Conservation (phyloP, 2,113 vertebrate species). For the Electrona antarctica region DNA sequence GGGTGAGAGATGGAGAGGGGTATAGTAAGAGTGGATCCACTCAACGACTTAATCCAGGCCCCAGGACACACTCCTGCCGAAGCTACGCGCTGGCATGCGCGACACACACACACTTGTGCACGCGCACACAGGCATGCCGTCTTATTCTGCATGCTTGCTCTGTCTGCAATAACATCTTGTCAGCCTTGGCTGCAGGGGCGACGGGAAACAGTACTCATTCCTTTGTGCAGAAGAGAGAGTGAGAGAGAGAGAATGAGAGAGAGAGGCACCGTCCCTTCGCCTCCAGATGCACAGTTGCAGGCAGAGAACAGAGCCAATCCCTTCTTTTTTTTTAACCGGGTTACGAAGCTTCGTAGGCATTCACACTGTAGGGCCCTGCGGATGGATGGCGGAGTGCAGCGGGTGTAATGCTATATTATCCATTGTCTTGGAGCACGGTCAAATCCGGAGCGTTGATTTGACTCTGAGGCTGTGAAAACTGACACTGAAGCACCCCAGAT, state of each 20-base stretch:
- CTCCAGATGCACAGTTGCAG: conserved; percentile 14
- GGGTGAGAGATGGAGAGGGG: conserved; percentile 56
- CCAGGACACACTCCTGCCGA: conserved; percentile 72
- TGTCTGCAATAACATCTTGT: conserved; percentile 77
- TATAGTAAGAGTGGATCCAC: conserved; percentile 70
- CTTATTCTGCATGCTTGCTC: neutral
- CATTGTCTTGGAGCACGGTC: conserved; percentile 44
- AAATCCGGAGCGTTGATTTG: too few relatives aligned
- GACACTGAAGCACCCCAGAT: too few relatives aligned
- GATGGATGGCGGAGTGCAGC: conserved; percentile 35
- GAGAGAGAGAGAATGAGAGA: too few relatives aligned
- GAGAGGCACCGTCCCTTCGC: conserved; percentile 37
- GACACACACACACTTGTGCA: conserved; percentile 17
- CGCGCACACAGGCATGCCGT: conserved; percentile 22
- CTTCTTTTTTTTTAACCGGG: neutral
- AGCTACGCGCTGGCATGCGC: neutral
- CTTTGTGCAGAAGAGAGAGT: conserved; percentile 57
- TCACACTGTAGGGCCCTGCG: conserved; percentile 19
- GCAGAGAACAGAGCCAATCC: neutral
- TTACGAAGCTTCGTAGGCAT: conserved; percentile 37
- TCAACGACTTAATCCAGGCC: conserved; percentile 82
- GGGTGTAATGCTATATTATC: conserved; percentile 16
- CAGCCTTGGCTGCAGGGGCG: conserved; percentile 61
- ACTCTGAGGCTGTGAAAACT: too few relatives aligned
- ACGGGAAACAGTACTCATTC: conserved; percentile 44